Evolutionary conservation across 2,888 invertebrate species (phyloP).

Genomic region (Pseudococcus viburni): DNA sequence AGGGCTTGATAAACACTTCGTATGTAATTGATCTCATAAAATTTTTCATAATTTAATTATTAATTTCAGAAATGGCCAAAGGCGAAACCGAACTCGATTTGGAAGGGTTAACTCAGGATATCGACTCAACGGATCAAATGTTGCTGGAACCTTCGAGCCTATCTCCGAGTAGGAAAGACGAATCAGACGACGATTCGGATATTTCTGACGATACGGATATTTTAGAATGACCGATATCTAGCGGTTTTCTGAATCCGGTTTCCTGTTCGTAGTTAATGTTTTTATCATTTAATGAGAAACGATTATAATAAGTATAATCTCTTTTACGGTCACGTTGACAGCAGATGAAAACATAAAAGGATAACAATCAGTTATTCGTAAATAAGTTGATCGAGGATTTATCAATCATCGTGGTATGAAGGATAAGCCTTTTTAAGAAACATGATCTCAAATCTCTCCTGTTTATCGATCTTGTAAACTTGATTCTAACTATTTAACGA

Average conservation of each 20-base stretch:
- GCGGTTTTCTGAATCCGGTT: not conserved
- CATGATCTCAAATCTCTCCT: constrained; percentile 53
- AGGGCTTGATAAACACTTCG: no score
- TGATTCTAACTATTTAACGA: constrained; percentile 30
- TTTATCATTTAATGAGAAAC: constrained; percentile 34
- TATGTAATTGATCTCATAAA: no score
- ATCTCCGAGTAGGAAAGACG: constrained; percentile 62
- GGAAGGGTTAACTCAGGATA: constrained; percentile 54
- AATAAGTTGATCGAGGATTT: not conserved
- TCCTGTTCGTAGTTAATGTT: constrained; percentile 53
- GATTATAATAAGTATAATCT: constrained; percentile 23
- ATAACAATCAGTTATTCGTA: constrained; percentile 48
- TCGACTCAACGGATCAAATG: constrained; percentile 61
- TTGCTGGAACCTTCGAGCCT: constrained; percentile 58
- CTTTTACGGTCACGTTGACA: constrained; percentile 6
- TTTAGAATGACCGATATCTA: constrained; percentile 43
- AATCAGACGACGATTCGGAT: constrained; percentile 62
- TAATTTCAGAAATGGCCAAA: constrained; percentile 60
- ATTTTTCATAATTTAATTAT: not conserved
- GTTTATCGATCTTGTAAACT: constrained; percentile 43
- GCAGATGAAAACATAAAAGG: constrained; percentile 18
- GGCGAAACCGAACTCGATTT: constrained; percentile 61
- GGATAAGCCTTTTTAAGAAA: constrained; percentile 12
- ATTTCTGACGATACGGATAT: constrained; percentile 53
- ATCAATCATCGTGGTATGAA: not conserved